These are phyloP conservation scores for Yasuhikotakia modesta DNA, from an alignment of 2,797 vertebrate species.

Conservation along the genomic window DNA sequence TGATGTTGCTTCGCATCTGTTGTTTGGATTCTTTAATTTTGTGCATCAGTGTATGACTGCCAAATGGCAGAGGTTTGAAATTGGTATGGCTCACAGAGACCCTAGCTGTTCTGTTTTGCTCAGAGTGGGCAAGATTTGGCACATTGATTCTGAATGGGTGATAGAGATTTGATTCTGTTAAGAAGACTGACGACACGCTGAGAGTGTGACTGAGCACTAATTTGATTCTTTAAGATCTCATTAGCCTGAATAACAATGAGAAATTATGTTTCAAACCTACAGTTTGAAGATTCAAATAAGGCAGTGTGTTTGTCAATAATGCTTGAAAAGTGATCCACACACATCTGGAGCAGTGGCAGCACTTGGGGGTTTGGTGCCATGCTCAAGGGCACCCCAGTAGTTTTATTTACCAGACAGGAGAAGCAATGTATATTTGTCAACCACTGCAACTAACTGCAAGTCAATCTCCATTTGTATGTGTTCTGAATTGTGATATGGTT, in stretches of 20 bases:
- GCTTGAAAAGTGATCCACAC: no score
- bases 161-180: constrained; percentile 21
- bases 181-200: constrained; percentile 16
- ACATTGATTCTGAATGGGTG: constrained; percentile 22
- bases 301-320: no score
- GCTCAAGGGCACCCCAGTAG: no score
- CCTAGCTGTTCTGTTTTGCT: constrained; percentile 41
- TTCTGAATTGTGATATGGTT: constrained; percentile 27
- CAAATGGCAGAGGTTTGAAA: constrained; percentile 51
- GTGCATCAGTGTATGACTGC: constrained; percentile 47
- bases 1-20: constrained; percentile 32
- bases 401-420: constrained; percentile 17
- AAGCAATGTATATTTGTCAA: constrained; percentile 32
- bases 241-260: constrained; percentile 34
- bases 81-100: constrained; percentile 44
- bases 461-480: no score
- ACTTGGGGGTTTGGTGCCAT: no score
- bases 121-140: constrained; percentile 12
- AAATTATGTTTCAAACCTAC: constrained; percentile 14
- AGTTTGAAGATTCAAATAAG: constrained; percentile 4
- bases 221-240: constrained; percentile 31
- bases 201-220: constrained; percentile 16
- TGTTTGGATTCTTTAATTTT: constrained; percentile 54
- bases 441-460: no score
- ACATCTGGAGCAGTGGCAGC: no score